These are phyloP conservation scores for Connochaetes taurinus DNA, from an alignment of 2,113 vertebrate genomes.

Conservation along the genomic window DNA sequence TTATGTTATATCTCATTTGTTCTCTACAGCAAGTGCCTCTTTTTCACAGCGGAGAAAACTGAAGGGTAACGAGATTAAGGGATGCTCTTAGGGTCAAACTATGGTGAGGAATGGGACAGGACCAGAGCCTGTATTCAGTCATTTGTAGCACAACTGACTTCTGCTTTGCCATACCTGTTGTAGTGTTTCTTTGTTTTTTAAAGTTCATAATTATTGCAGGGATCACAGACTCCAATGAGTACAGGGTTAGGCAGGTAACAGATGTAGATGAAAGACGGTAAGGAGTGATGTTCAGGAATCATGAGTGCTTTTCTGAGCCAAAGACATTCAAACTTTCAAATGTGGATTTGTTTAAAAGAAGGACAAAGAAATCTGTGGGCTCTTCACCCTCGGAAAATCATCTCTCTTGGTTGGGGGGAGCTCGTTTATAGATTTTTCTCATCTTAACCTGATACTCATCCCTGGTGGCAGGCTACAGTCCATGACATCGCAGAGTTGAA, in stretches of 20 bases:
- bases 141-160: not conserved
- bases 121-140: not conserved
- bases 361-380: not conserved
- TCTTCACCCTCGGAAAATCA: not conserved
- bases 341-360: not conserved
- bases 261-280: not conserved
- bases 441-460: not conserved
- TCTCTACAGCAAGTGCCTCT: not conserved
- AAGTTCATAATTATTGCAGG: not conserved
- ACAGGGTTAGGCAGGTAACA: not conserved
- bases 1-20: not conserved
- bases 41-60: not conserved
- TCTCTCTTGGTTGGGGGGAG: not conserved
- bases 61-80: not conserved
- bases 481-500: not conserved
- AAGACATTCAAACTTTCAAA: not conserved
- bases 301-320: not conserved
- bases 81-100: not conserved
- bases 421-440: not conserved
- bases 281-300: not conserved
- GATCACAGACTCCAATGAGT: not conserved
- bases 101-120: not conserved
- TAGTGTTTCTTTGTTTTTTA: not conserved
- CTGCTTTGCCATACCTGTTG: not conserved
- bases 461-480: not conserved